Evolutionary conservation across 2,797 vertebrate species (phyloP).

Genomic region (Bradypodion pumilum): DNA sequence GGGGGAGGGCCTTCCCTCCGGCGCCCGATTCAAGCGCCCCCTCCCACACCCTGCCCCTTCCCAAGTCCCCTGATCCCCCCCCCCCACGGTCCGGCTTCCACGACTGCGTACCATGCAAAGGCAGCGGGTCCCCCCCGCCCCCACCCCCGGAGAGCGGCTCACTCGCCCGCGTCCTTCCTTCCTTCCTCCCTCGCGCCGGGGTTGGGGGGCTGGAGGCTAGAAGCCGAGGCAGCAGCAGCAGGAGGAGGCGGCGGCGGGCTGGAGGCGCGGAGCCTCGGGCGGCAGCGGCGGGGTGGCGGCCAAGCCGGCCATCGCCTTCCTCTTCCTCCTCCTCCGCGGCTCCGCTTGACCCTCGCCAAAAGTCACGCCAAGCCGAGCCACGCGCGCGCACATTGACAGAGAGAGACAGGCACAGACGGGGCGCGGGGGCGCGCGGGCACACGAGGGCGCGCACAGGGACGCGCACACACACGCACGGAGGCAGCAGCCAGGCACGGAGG

Average conservation of each 20-base stretch:
- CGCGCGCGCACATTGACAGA: background rate
- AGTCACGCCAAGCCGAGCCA: background rate
- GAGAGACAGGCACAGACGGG: background rate
- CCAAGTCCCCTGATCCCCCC: background rate
- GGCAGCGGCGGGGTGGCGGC: conserved; percentile 42
- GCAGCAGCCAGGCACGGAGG: too few species aligned
- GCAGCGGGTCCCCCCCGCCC: conserved; percentile 10
- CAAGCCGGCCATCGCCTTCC: conserved; percentile 48
- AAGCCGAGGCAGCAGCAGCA: conserved; percentile 39
- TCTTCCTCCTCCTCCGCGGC: background rate
- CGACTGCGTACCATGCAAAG: conserved; percentile 46
- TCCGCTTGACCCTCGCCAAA: background rate
- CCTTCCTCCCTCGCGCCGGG: conserved; percentile 26
- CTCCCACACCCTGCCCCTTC: background rate
- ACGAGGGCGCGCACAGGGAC: too few species aligned
- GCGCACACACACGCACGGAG: too few species aligned
- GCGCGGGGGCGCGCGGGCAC: background rate
- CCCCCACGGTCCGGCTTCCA: background rate
- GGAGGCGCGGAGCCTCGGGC: conserved; percentile 40
- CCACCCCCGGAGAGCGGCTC: conserved; percentile 12
- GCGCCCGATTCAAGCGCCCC: rapidly evolving
- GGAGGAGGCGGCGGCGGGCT: conserved; percentile 35
- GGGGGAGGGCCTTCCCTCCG: too few species aligned
- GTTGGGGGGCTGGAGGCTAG: conserved; percentile 23
- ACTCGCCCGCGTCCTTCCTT: conserved; percentile 41